Conservation (phyloP, 2,888 invertebrate genomes). For the Philereme vetulata region DNA sequence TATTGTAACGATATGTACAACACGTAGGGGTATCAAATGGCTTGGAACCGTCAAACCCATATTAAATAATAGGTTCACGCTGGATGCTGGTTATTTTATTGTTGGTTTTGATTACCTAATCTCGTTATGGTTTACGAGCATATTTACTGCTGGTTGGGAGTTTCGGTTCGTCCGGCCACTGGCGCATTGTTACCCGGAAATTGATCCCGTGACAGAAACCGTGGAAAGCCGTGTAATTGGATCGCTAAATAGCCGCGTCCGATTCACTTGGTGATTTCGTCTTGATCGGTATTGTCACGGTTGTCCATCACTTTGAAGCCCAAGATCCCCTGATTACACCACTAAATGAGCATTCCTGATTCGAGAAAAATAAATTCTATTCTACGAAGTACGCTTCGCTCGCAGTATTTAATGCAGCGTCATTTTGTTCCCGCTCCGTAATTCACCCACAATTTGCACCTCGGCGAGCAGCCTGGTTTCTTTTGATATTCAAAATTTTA, state of each 20-base stretch:
- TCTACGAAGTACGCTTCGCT: slow-evolving; percentile 2
- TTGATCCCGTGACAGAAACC: slow-evolving; percentile 60
- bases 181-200: slow-evolving; percentile 59
- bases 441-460: slow-evolving; percentile 40
- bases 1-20: slow-evolving; percentile 43
- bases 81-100: slow-evolving; percentile 36
- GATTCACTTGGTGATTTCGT: slow-evolving; percentile 45
- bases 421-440: slow-evolving; percentile 35
- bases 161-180: slow-evolving; percentile 39
- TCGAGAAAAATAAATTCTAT: slow-evolving; percentile 2
- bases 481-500: slow-evolving; percentile 56
- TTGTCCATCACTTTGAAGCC: slow-evolving; percentile 32
- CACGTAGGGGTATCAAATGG: slow-evolving; percentile 40
- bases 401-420: slow-evolving; percentile 21
- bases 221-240: slow-evolving; percentile 70
- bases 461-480: slow-evolving; percentile 33
- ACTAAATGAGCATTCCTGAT: slow-evolving; percentile 9
- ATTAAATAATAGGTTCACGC: slow-evolving; percentile 29
- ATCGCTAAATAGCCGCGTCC: slow-evolving; percentile 56
- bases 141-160: slow-evolving; percentile 44
- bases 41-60: slow-evolving; percentile 18
- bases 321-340: slow-evolving; percentile 14
- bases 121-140: slow-evolving; percentile 49
- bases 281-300: slow-evolving; percentile 40
- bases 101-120: slow-evolving; percentile 46